Conservation (phyloP, 2,797 vertebrate genomes). For the Micrastur ruficollis region DNA sequence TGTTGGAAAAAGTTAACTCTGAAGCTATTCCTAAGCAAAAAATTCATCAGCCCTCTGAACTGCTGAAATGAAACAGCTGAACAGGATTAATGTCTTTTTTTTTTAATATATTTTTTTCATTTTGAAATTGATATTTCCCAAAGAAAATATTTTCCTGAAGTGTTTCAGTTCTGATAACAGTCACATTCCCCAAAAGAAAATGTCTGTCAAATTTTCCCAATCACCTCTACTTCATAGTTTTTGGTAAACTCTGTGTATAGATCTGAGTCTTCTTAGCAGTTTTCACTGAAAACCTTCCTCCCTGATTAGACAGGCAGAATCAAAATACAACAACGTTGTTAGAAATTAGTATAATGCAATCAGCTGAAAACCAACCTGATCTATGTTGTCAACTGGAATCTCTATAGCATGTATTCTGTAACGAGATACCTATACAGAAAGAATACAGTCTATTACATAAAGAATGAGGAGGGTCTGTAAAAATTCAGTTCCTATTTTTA, state of each 20-base stretch:
- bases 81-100: not conserved
- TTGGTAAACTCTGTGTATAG: not conserved
- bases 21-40: not conserved
- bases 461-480: not conserved
- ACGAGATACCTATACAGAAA: not conserved
- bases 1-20: not conserved
- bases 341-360: constrained; percentile 23
- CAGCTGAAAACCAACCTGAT: not conserved
- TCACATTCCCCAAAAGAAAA: not conserved
- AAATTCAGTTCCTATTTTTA: not conserved
- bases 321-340: not conserved
- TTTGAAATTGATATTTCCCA: not conserved
- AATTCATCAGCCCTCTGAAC: not conserved
- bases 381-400: not conserved
- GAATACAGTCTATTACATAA: not conserved
- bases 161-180: not conserved
- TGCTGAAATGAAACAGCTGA: not conserved
- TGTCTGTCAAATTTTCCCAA: not conserved
- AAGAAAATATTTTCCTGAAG: not conserved
- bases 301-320: not conserved
- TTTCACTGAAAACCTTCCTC: not conserved
- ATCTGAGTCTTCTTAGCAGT: not conserved
- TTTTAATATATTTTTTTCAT: rapidly evolving
- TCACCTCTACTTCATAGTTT: not conserved
- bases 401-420: not conserved